Conservation (phyloP, 2,797 vertebrate genomes). For the Erethizon dorsatum region DNA sequence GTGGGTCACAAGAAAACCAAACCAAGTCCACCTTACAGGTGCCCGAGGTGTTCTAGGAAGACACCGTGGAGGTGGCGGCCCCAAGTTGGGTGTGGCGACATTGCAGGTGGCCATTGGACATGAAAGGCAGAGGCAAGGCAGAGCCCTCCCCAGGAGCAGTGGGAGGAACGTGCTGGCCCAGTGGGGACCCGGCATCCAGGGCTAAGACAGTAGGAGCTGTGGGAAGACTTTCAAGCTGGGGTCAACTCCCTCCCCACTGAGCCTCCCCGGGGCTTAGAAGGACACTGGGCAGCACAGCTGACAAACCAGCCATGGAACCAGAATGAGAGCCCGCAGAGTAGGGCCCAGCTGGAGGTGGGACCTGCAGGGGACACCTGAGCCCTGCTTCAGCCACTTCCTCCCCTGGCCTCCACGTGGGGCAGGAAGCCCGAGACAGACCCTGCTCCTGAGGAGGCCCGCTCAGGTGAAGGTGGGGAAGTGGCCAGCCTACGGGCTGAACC, state of each 20-base stretch:
- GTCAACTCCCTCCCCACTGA: background rate
- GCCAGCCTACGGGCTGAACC: no score
- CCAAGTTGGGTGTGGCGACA: background rate
- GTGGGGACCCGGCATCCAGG: fast-evolving
- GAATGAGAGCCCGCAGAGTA: fast-evolving
- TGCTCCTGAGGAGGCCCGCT: fast-evolving
- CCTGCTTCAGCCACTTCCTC: no score
- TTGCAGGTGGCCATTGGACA: background rate
- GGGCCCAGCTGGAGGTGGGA: no score
- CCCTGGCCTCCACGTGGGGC: background rate
- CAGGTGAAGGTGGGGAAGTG: background rate
- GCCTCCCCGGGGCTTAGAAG: background rate
- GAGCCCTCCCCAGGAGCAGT: background rate
- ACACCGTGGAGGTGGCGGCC: background rate
- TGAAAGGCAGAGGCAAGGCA: background rate
- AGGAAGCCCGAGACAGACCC: background rate
- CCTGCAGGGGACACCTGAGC: no score
- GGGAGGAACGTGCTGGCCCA: fast-evolving
- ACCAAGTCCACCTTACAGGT: background rate
- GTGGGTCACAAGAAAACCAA: background rate
- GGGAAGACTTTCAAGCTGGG: background rate
- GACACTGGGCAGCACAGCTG: no score
- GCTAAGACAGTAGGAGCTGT: fast-evolving
- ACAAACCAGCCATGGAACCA: background rate
- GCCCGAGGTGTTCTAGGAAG: background rate